Conservation (phyloP, 2,797 vertebrate species). For the Podargus strigoides region DNA sequence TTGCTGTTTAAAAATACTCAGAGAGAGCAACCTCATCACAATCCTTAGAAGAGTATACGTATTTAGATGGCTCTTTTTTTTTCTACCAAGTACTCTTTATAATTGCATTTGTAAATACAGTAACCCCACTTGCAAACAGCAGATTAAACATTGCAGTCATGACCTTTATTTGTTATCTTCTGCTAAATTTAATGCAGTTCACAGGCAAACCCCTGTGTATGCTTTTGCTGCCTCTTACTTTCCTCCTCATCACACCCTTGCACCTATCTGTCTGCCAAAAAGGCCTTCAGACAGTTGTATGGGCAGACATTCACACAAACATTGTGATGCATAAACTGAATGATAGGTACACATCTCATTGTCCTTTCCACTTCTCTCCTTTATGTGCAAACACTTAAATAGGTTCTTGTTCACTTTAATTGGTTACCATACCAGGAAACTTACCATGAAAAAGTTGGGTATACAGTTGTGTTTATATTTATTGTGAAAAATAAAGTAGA, state of each 20-base stretch:
- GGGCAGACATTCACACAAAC: background rate
- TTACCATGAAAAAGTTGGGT: background rate
- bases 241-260: background rate
- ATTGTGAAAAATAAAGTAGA: background rate
- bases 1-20: background rate
- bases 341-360: background rate
- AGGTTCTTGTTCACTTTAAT: background rate
- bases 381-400: background rate
- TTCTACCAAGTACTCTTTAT: background rate
- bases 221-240: background rate
- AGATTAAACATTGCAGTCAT: background rate
- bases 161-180: background rate
- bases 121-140: background rate
- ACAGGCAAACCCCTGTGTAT: background rate
- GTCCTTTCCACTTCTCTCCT: background rate
- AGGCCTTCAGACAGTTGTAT: fast-evolving
- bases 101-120: background rate
- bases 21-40: background rate
- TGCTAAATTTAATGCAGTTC: background rate
- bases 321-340: background rate
- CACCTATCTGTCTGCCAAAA: background rate
- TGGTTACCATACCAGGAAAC: background rate
- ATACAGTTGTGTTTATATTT: background rate
- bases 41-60: background rate
- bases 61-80: background rate